Conservation (phyloP, 2,797 vertebrate species). For the Rhinichthys osculus region DNA sequence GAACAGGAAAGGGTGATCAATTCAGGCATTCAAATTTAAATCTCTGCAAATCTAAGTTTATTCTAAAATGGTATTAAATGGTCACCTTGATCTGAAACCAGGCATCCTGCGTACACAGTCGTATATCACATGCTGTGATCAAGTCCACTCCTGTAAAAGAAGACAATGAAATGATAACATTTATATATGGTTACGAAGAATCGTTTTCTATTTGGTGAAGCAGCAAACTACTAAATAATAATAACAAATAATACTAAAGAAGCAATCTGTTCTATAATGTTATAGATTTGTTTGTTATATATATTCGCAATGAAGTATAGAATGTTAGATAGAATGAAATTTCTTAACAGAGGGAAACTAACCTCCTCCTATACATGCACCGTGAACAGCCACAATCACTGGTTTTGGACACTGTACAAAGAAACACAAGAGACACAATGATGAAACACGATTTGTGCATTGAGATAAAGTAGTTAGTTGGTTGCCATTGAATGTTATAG, state of each 20-base stretch:
- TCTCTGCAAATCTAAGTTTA: background rate
- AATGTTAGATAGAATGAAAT: background rate
- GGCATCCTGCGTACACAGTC: slow-evolving; percentile 86
- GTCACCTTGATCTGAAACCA: slow-evolving; percentile 92
- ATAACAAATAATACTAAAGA: no score
- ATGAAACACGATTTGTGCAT: background rate
- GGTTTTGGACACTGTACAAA: slow-evolving; percentile 87
- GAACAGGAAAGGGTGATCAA: slow-evolving; percentile 3
- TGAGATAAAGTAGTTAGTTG: background rate
- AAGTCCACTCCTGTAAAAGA: slow-evolving; percentile 84
- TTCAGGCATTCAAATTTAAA: background rate
- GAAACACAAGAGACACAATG: background rate
- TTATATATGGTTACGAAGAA: background rate
- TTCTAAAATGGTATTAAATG: background rate
- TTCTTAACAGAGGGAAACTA: slow-evolving; percentile 32
- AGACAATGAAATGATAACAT: background rate
- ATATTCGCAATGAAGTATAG: background rate
- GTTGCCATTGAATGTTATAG: background rate
- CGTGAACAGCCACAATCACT: slow-evolving; percentile 85
- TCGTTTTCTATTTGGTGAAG: background rate
- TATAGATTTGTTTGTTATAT: no score
- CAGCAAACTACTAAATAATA: background rate
- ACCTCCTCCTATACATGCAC: slow-evolving; percentile 89
- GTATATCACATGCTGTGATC: slow-evolving; percentile 90
- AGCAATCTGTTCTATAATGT: no score